Evolutionary conservation across 2,113 vertebrate species (phyloP), one percentile per base, ranked within the genome.

Genomic region (Orientallactaga bullata): DNA sequence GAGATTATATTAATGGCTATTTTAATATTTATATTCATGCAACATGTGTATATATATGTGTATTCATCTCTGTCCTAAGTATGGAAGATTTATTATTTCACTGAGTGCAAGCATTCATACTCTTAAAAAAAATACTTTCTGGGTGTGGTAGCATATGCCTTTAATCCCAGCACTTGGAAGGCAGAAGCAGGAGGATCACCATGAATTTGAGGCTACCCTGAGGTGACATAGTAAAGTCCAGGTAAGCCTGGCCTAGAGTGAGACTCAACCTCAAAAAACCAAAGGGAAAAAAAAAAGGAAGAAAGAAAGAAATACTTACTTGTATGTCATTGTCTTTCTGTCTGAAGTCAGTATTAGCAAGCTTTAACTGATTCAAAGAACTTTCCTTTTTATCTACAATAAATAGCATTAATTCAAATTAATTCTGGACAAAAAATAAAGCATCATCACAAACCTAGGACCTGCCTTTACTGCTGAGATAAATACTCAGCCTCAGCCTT

Each of bases 381-480:
- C 82, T 96, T 88, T 97, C 96, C 97, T 96, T 92, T 94, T 92
- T 95, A 95, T 91, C 98, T 98, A 95, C 74, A 89, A 97, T 92
- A 95, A 97, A 97, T 13, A 96, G 60, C 68, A 89, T 69, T 79
- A 95, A 63, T 63, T 94, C 79, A 95, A 94, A 90, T 88, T 69
- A 73, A 81, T 87, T 95, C 8, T 23, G 79, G 39, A 86, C 83
- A 55, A 91, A 97, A 58, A 81, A 78, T 89, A 55, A 85, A 71
- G 96, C 81, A 95, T 16, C 23, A 94, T 30, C 10, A 26, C 26
- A 35, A 87, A 73, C 3, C 8, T 20, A 80, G 7, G 10, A 24
- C 39, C 18, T 87, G 7, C 61, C 55, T 87, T 32, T 72, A 24
- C 16, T 55, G 61, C 10, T 61, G 28, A 81, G 55, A 39, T 79